Conservation (phyloP, 2,888 invertebrate genomes). For the Holacanthella duospinosa region DNA sequence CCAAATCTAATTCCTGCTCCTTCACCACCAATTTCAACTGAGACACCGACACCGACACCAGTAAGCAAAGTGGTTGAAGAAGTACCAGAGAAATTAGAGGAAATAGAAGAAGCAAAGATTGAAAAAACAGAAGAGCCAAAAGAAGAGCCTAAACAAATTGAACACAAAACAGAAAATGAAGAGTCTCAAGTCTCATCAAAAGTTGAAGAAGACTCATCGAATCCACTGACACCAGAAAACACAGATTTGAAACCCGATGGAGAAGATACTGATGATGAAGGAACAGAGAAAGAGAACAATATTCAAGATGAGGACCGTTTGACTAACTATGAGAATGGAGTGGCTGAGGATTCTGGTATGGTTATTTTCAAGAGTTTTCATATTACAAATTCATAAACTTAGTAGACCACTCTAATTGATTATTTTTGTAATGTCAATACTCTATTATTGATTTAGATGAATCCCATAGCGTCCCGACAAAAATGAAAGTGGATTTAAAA, state of each 20-base stretch:
- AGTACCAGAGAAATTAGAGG: neutral
- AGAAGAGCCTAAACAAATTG: neutral
- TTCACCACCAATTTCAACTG: neutral
- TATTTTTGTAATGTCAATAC: no score
- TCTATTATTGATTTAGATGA: no score
- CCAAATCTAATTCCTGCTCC: slow-evolving; percentile 9
- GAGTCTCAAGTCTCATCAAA: neutral
- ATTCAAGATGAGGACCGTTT: neutral
- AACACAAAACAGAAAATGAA: neutral
- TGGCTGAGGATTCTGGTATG: neutral
- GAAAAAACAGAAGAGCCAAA: neutral
- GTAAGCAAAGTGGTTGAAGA: neutral
- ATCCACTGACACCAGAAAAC: slow-evolving; percentile 7
- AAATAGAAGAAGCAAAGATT: neutral
- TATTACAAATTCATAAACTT: no score
- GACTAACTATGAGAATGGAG: neutral
- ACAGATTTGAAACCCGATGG: neutral
- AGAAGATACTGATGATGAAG: neutral
- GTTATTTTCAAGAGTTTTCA: no score
- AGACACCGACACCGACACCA: no score
- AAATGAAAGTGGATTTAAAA: neutral
- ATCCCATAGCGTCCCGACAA: neutral
- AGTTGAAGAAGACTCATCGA: neutral
- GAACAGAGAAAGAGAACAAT: slow-evolving; percentile 3
- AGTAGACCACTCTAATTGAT: no score